Evolutionary conservation across 2,888 invertebrate species (phyloP).

Genomic region (Cephalotes varians): DNA sequence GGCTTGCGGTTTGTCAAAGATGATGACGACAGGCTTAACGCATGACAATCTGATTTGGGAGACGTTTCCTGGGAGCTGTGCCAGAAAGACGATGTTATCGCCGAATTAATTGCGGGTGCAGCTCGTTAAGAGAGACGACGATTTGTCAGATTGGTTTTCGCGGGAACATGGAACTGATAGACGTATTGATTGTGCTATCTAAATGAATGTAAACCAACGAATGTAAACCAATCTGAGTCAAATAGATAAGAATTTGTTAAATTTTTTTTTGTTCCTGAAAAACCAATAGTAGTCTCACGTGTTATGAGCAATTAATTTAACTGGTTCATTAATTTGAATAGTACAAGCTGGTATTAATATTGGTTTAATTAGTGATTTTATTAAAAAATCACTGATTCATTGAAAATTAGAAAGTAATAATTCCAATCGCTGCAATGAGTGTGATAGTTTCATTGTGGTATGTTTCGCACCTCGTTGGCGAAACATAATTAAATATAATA

Average conservation of each 20-base stretch:
- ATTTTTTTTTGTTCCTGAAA: not conserved
- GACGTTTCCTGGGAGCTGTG: slow-evolving; percentile 22
- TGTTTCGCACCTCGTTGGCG: not conserved
- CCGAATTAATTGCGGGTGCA: slow-evolving; percentile 35
- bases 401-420: not conserved
- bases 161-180: slow-evolving; percentile 5
- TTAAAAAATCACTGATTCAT: too few species aligned
- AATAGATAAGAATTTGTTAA: not conserved
- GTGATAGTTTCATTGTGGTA: not conserved
- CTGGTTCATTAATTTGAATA: not conserved
- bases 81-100: slow-evolving; percentile 23
- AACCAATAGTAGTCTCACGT: not conserved
- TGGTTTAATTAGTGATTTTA: slow-evolving; percentile 40
- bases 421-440: not conserved
- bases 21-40: slow-evolving; percentile 19
- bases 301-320: slow-evolving; percentile 15
- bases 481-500: slow-evolving; percentile 49
- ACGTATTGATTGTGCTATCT: slow-evolving; percentile 20
- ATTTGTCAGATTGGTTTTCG: slow-evolving; percentile 20
- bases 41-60: slow-evolving; percentile 38
- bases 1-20: slow-evolving; percentile 47
- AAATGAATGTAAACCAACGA: not conserved
- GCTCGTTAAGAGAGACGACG: slow-evolving; percentile 3
- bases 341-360: not conserved
- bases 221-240: too few species aligned